Percentiles rank a stretch among this genome's conserved stretches.
phyloP scores from a whole-genome alignment of 2,888 invertebrate species.

The Nomada lathburiana region DNA sequence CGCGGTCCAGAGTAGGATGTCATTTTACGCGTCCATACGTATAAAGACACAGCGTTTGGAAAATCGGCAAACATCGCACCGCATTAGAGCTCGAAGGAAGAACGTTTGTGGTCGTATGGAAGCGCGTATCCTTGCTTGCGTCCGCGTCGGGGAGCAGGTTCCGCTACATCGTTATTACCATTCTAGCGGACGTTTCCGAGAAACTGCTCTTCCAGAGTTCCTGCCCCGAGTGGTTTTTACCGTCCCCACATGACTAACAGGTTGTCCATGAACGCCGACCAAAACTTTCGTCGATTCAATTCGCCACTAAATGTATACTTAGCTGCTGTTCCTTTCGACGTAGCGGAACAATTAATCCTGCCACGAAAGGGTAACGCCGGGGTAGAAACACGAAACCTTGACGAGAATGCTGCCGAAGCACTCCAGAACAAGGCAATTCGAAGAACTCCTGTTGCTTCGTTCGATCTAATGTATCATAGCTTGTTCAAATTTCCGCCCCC shows the following conservation, averaged over 20 bases:
- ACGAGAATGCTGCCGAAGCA: not conserved
- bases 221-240: slow-evolving; percentile 51
- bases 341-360: not conserved
- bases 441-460: not conserved
- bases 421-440: not conserved
- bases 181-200: slow-evolving; percentile 45
- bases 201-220: slow-evolving; percentile 56
- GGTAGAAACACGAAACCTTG: not conserved
- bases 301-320: slow-evolving; percentile 12
- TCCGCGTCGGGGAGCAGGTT: slow-evolving; percentile 17
- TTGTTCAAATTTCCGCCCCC: not conserved
- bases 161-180: slow-evolving; percentile 48
- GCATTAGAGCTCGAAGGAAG: slow-evolving; percentile 1
- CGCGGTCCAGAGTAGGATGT: no score
- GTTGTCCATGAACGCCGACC: slow-evolving; percentile 41
- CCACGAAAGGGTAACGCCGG: not conserved
- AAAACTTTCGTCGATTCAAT: slow-evolving; percentile 32
- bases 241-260: slow-evolving; percentile 58
- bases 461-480: not conserved
- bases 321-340: not conserved
- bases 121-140: slow-evolving; percentile 36
- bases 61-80: not conserved
- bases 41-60: not conserved
- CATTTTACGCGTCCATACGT: no score
- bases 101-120: slow-evolving; percentile 7